These are phyloP conservation scores for Drosophila buzzatii DNA, from an alignment of 2,888 invertebrate genomes.

Conservation along the genomic window DNA sequence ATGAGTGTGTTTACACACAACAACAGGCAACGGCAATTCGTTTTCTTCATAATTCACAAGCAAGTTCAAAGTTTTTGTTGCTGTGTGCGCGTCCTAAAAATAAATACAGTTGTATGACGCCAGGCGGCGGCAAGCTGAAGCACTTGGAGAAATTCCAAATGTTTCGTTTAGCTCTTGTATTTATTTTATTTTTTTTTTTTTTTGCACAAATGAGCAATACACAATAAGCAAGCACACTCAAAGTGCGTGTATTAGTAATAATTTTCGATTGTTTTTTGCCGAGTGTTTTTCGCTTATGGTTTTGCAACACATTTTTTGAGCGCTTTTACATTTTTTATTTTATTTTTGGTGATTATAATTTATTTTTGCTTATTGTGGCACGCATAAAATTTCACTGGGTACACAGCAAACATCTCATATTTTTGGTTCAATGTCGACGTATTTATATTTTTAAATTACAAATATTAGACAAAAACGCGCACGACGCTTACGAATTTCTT, in stretches of 20 bases:
- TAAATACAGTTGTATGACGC: conserved; percentile 75
- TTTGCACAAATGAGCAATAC: conserved; percentile 45
- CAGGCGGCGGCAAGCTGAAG: conserved; percentile 45
- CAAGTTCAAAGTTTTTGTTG: conserved; percentile 37
- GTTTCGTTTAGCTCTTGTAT: conserved; percentile 46
- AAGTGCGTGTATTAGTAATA: conserved; percentile 39
- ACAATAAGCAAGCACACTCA: not conserved
- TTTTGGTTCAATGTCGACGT: conserved; percentile 54
- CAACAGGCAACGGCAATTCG: conserved; percentile 44
- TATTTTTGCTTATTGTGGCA: conserved; percentile 39
- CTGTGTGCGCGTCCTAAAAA: conserved; percentile 68
- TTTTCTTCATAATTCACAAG: conserved; percentile 65
- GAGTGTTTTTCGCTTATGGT: conserved; percentile 29
- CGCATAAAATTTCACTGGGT: conserved; percentile 40
- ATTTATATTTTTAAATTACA: conserved; percentile 53
- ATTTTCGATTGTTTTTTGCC: conserved; percentile 44
- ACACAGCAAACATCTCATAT: conserved; percentile 16
- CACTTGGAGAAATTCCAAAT: conserved; percentile 76
- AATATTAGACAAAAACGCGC: conserved; percentile 28
- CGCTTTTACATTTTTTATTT: conserved; percentile 4
- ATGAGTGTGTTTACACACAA: conserved; percentile 56
- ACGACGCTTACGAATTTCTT: conserved; percentile 39
- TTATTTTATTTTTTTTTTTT: conserved; percentile 29
- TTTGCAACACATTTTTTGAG: conserved; percentile 37
- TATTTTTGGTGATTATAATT: conserved; percentile 31